phyloP scores from a whole-genome alignment of 2,888 invertebrate species.

The Melanophora roralis region DNA sequence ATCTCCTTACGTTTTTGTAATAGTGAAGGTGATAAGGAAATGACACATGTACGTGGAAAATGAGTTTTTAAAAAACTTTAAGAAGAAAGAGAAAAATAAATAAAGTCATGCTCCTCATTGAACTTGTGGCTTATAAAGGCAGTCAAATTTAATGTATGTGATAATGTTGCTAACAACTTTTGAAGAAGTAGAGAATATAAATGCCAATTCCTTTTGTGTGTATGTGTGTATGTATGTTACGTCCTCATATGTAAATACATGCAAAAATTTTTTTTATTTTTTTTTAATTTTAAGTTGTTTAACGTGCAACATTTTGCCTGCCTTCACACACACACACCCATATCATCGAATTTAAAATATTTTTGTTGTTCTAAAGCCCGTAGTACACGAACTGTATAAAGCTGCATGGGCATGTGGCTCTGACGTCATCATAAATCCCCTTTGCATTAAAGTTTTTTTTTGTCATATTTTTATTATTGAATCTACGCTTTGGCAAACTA shows the following conservation, averaged over 20 bases:
- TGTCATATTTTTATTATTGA: no score
- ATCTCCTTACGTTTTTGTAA: conserved; percentile 63
- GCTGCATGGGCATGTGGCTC: no score
- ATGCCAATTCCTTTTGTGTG: background rate
- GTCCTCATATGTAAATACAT: background rate
- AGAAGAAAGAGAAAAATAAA: background rate
- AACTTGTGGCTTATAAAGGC: conserved; percentile 43
- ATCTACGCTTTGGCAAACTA: no score
- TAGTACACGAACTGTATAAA: no score
- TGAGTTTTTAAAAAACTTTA: background rate
- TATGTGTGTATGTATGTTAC: background rate
- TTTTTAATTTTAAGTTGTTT: background rate
- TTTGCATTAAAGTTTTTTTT: no score
- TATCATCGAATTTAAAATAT: no score
- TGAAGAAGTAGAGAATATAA: conserved; percentile 4
- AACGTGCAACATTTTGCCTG: conserved; percentile 12
- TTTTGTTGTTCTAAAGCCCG: no score
- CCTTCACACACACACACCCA: no score
- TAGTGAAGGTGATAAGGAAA: conserved; percentile 17
- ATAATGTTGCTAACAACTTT: conserved; percentile 44
- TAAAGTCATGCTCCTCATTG: conserved; percentile 15
- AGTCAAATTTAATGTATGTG: conserved; percentile 43
- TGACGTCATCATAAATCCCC: no score
- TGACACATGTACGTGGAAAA: background rate
- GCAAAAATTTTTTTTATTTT: no score